phyloP scores from a whole-genome alignment of 2,113 vertebrate genomes.

The Porphyrio hochstetteri region DNA sequence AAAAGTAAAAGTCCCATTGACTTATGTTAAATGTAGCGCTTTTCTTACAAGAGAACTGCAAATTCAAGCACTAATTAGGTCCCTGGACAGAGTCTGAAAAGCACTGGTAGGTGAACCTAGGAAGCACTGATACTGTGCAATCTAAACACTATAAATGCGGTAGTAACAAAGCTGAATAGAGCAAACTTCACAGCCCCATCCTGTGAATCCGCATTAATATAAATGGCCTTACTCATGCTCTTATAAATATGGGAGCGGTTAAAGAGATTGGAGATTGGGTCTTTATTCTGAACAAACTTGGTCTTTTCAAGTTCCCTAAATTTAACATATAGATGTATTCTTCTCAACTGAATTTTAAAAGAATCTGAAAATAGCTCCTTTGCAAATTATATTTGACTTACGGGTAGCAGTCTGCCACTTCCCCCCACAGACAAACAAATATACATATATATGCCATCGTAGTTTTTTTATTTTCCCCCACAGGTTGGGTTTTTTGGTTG shows the following conservation, averaged over 20 bases:
- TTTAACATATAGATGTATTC: background rate
- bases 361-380: background rate
- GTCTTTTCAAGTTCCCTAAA: background rate
- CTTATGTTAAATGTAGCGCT: conserved; percentile 55
- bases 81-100: conserved; percentile 43
- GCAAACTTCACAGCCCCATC: background rate
- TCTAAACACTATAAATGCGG: conserved; percentile 42
- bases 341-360: background rate
- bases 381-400: background rate
- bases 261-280: background rate
- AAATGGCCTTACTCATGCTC: background rate
- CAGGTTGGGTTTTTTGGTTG: background rate
- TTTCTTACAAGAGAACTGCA: conserved; percentile 55
- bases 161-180: conserved; percentile 14
- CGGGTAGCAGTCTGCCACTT: background rate
- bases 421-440: background rate
- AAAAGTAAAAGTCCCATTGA: conserved; percentile 57
- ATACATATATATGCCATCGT: background rate
- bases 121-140: conserved; percentile 35
- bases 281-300: background rate
- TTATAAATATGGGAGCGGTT: background rate
- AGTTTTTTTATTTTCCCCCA: background rate
- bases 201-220: background rate
- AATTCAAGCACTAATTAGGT: conserved; percentile 61
- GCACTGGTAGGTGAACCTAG: background rate